Evolutionary conservation across 2,113 vertebrate species (phyloP).

Genomic region (Sisor rabdophorus): DNA sequence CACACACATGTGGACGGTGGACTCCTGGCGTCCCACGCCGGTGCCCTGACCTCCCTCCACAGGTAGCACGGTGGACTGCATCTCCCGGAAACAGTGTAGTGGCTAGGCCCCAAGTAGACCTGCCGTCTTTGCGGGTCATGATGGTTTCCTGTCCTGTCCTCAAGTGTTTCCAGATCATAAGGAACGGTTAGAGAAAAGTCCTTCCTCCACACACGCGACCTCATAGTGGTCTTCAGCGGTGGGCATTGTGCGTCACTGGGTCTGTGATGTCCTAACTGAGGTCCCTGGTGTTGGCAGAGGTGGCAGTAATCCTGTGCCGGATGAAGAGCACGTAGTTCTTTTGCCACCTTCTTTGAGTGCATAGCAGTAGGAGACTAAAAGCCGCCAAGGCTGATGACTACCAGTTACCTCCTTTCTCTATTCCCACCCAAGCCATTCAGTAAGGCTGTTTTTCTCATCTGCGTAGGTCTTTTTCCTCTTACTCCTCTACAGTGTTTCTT

Average conservation of each 20-base stretch:
- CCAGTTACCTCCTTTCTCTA: slow-evolving; percentile 59
- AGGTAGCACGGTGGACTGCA: slow-evolving; percentile 48
- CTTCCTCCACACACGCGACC: slow-evolving; percentile 15
- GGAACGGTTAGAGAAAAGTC: slow-evolving; percentile 19
- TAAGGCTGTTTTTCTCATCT: slow-evolving; percentile 73
- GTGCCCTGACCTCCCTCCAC: slow-evolving; percentile 55
- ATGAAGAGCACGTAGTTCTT: slow-evolving; percentile 56
- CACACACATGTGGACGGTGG: slow-evolving; percentile 59
- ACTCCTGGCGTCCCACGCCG: slow-evolving; percentile 54
- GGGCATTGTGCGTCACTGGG: slow-evolving; percentile 6
- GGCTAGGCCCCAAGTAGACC: slow-evolving; percentile 46
- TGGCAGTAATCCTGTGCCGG: slow-evolving; percentile 48
- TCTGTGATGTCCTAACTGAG: slow-evolving; percentile 30
- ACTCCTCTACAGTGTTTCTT: slow-evolving; percentile 48
- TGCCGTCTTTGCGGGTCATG: slow-evolving; percentile 13
- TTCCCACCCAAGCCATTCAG: slow-evolving; percentile 66
- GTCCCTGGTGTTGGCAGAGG: slow-evolving; percentile 53
- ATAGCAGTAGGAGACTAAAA: slow-evolving; percentile 61
- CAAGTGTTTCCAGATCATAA: slow-evolving; percentile 16
- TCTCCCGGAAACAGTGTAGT: slow-evolving; percentile 51
- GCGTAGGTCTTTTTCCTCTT: slow-evolving; percentile 57
- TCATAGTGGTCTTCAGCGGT: not conserved
- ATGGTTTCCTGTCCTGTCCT: slow-evolving; percentile 15
- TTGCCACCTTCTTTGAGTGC: slow-evolving; percentile 62
- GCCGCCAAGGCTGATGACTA: slow-evolving; percentile 56